Percentiles rank a stretch among this genome's conserved stretches.
Conservation (phyloP, 2,888 invertebrate species). For the Troilus luridus region DNA sequence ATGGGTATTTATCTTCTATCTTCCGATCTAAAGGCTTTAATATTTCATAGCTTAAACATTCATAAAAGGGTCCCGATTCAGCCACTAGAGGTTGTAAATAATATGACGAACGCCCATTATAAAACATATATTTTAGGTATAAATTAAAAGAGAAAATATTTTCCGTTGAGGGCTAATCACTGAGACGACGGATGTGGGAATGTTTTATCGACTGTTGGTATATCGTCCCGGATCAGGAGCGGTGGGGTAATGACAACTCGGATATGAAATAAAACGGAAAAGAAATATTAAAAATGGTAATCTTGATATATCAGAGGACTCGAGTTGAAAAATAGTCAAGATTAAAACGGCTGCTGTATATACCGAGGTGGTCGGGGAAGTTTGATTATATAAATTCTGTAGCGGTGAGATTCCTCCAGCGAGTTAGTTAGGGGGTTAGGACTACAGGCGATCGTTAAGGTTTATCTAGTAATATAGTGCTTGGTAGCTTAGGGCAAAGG, state of each 20-base stretch:
- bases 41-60: conserved; percentile 25
- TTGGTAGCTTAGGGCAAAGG: neutral
- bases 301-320: neutral
- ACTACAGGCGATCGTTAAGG: neutral
- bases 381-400: conserved; percentile 45
- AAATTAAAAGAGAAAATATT: conserved; percentile 6
- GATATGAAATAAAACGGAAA: neutral
- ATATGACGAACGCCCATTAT: neutral
- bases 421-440: neutral
- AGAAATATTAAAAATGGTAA: neutral
- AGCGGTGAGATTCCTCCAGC: neutral
- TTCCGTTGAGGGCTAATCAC: neutral
- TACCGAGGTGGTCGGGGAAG: conserved; percentile 1
- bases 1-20: conserved; percentile 18
- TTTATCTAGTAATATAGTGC: conserved; percentile 17
- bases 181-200: neutral
- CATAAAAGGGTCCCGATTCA: conserved; percentile 2
- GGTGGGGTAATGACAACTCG: neutral
- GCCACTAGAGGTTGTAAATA: neutral
- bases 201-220: conserved; percentile 19
- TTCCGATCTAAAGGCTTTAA: conserved; percentile 22
- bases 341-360: conserved; percentile 32
- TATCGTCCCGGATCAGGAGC: neutral
- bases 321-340: conserved; percentile 14
- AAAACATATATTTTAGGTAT: neutral